Percentiles rank a stretch among this genome's conserved stretches.
These are phyloP conservation scores for human DNA, from an alignment of 2,113 vertebrate species.

Conservation along the genomic window GRCh38 chr5:5765001-5765500, in stretches of 20 bases:
- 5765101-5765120: accelerated
- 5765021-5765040: background rate
- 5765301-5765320: accelerated
- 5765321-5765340: accelerated
- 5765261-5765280: too few relatives aligned
- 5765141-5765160: accelerated
- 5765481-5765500: background rate
- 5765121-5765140: accelerated
- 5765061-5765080: background rate
- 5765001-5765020: background rate
- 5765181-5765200: background rate
- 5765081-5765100: accelerated
- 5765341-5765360: accelerated
- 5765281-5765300: background rate
- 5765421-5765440: background rate
- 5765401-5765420: accelerated
- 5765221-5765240: too few relatives aligned
- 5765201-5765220: background rate
- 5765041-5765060: accelerated
- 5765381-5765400: background rate
- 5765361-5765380: background rate
- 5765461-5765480: accelerated
- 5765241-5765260: too few relatives aligned
- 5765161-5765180: too few relatives aligned
- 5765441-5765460: background rate